Conservation (phyloP, 2,113 vertebrate species). For the Tragelaphus imberbis region DNA sequence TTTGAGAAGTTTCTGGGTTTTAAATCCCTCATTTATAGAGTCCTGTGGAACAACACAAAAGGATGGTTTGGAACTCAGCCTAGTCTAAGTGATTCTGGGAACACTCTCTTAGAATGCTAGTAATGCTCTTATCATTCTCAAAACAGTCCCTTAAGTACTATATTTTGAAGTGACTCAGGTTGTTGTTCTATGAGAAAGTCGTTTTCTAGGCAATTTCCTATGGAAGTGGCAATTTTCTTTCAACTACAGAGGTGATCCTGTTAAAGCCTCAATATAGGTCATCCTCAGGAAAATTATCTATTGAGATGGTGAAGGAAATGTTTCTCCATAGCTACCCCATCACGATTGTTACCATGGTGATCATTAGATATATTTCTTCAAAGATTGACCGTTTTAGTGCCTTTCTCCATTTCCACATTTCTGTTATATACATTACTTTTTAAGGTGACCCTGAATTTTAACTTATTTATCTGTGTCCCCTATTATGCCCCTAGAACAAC, state of each 20-base stretch:
- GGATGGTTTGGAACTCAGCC: neutral
- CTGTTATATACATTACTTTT: neutral
- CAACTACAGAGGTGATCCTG: neutral
- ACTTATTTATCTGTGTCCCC: neutral
- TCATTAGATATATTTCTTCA: neutral
- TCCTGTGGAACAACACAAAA: neutral
- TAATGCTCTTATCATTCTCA: neutral
- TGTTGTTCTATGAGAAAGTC: neutral
- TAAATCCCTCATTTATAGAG: neutral
- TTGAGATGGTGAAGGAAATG: neutral
- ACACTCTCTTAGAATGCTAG: neutral
- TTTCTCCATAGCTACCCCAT: neutral
- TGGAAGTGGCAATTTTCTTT: conserved; percentile 14
- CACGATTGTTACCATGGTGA: neutral
- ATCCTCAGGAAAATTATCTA: neutral
- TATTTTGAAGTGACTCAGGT: neutral
- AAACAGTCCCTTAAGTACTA: neutral
- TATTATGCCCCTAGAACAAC: neutral
- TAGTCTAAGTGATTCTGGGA: neutral
- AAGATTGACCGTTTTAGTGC: neutral
- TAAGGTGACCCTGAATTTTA: neutral
- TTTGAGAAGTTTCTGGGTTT: neutral
- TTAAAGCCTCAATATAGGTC: neutral
- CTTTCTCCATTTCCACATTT: neutral
- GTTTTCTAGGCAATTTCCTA: conserved; percentile 5